Percentiles rank a stretch among this genome's conserved stretches.
These are phyloP conservation scores for Prunella strophiata DNA, from an alignment of 2,797 vertebrate species.

Conservation along the genomic window DNA sequence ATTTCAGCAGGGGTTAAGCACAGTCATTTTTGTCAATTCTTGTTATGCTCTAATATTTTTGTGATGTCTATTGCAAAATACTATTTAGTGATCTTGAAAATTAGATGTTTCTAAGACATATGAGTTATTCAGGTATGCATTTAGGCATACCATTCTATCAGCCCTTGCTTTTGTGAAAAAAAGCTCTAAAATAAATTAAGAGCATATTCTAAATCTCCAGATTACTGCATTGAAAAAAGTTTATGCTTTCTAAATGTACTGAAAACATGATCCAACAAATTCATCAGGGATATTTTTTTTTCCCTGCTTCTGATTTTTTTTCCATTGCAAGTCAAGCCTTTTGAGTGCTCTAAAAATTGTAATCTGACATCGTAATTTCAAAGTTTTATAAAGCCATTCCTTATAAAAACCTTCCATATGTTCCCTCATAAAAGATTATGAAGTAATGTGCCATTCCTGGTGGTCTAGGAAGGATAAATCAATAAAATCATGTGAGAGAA, in stretches of 20 bases:
- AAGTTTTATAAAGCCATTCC: neutral
- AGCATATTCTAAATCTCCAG: neutral
- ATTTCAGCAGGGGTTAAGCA: neutral
- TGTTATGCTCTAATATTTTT: neutral
- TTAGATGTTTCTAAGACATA: neutral
- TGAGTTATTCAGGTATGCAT: neutral
- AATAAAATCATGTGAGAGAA: neutral
- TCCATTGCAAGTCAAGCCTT: neutral
- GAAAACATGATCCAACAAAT: neutral
- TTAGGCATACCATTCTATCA: neutral
- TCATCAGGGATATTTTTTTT: neutral
- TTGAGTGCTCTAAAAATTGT: neutral
- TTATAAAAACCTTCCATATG: neutral
- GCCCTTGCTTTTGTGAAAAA: neutral
- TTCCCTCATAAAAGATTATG: neutral
- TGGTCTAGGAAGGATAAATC: neutral
- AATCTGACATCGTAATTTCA: neutral
- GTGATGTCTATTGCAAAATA: neutral
- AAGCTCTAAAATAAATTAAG: neutral
- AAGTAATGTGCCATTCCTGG: neutral
- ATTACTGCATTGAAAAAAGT: neutral
- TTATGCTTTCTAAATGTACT: neutral
- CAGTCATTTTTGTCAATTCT: neutral
- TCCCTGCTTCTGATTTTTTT: neutral
- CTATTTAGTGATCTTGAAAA: neutral